These are phyloP conservation scores for Mimumesa dahlbomi DNA, from an alignment of 2,888 invertebrate species.

Conservation along the genomic window DNA sequence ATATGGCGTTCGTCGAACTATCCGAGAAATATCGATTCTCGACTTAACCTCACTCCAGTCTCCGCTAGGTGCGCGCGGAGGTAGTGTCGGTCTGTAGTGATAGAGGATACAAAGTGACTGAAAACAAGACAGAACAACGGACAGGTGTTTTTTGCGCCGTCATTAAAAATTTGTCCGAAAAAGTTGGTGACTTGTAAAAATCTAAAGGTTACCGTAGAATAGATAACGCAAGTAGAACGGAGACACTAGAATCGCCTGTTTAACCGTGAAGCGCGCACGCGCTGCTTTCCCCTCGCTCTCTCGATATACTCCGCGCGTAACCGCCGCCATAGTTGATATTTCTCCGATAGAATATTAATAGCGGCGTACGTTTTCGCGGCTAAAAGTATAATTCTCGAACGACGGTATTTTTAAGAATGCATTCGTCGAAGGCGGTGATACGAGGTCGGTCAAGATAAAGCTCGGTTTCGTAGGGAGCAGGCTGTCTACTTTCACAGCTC, in stretches of 20 bases:
- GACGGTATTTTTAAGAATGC: conserved; percentile 29
- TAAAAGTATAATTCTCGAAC: conserved; percentile 33
- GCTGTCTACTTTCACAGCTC: conserved; percentile 56
- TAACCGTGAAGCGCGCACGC: conserved; percentile 56
- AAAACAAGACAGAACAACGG: conserved; percentile 42
- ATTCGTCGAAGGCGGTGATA: conserved; percentile 29
- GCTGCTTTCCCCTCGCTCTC: conserved; percentile 55
- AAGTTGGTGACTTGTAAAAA: conserved; percentile 35
- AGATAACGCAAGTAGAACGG: conserved; percentile 31
- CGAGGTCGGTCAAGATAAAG: conserved; percentile 42
- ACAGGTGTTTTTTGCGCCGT: conserved; percentile 59
- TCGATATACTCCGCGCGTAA: conserved; percentile 56
- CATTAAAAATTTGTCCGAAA: conserved; percentile 9
- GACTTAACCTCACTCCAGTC: conserved; percentile 63
- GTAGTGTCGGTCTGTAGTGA: conserved; percentile 50
- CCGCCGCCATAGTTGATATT: conserved; percentile 69
- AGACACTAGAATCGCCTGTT: conserved; percentile 30
- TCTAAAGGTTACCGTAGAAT: conserved; percentile 6
- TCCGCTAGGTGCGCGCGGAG: conserved; percentile 63
- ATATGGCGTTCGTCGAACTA: conserved; percentile 32
- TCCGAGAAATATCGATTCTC: conserved; percentile 45
- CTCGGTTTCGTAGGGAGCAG: conserved; percentile 30
- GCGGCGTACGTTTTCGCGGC: conserved; percentile 41
- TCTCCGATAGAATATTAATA: conserved; percentile 65
- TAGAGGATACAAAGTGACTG: conserved; percentile 39